Percentiles rank a stretch among this genome's conserved stretches.
Evolutionary conservation across 2,888 invertebrate genomes (phyloP).

Genomic region (Diplolepis rosae): DNA sequence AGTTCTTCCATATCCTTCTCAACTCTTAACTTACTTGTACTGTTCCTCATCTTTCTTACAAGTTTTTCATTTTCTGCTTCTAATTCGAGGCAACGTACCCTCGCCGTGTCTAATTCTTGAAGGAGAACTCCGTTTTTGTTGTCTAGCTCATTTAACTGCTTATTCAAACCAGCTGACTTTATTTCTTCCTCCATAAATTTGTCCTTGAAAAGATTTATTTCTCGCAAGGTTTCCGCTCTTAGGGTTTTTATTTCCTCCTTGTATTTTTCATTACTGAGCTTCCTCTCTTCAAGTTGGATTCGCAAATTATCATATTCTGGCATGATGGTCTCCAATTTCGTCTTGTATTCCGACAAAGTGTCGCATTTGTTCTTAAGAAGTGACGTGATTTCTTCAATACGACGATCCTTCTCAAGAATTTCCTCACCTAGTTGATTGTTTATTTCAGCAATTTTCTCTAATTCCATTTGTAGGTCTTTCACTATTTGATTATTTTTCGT

Average conservation of each 20-base stretch:
- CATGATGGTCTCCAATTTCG: constrained; percentile 59
- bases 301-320: constrained; percentile 63
- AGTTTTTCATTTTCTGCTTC: constrained; percentile 73
- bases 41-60: constrained; percentile 68
- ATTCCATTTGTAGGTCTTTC: constrained; percentile 70
- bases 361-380: constrained; percentile 66
- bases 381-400: constrained; percentile 65
- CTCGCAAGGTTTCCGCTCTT: constrained; percentile 69
- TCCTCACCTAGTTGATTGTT: constrained; percentile 72
- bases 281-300: constrained; percentile 57
- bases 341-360: constrained; percentile 71
- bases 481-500: constrained; percentile 70
- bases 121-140: constrained; percentile 74
- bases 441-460: constrained; percentile 68
- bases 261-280: constrained; percentile 63
- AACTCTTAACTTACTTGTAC: constrained; percentile 73
- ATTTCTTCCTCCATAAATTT: constrained; percentile 60
- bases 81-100: constrained; percentile 75
- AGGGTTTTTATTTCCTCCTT: constrained; percentile 69
- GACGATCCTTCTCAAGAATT: constrained; percentile 66
- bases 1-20: constrained; percentile 65
- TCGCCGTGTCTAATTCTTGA: constrained; percentile 73
- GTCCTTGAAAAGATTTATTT: constrained; percentile 55
- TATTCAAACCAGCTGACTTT: constrained; percentile 65
- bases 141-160: constrained; percentile 69